Evolutionary conservation across 2,797 vertebrate genomes (phyloP).

Genomic region (Megalops cyprinoides): DNA sequence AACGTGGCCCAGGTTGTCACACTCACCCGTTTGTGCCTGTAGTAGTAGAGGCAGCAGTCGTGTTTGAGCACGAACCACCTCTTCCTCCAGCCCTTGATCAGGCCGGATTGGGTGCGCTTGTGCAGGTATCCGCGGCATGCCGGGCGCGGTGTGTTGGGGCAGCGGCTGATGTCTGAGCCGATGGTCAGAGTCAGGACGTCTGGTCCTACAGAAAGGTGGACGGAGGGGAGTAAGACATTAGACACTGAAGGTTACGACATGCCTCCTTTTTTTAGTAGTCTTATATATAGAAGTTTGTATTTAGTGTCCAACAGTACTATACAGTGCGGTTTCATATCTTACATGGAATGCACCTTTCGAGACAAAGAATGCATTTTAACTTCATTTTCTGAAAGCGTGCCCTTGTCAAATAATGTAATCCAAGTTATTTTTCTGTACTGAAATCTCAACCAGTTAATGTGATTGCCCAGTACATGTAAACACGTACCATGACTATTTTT

Average conservation of each 20-base stretch:
- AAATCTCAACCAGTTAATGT: too few species aligned
- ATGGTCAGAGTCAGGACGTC: conserved; percentile 84
- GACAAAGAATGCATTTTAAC: too few species aligned
- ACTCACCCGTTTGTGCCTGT: conserved; percentile 88
- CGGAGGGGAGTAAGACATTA: not conserved
- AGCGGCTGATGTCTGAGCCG: conserved; percentile 86
- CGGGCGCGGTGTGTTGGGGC: conserved; percentile 83
- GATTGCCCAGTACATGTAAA: too few species aligned
- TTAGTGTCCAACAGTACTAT: too few species aligned
- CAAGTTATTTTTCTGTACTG: too few species aligned
- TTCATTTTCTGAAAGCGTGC: too few species aligned
- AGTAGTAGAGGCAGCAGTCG: conserved; percentile 85
- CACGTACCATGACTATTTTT: too few species aligned
- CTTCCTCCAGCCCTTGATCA: conserved; percentile 90
- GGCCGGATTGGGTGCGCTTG: conserved; percentile 84
- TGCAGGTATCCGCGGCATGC: conserved; percentile 86
- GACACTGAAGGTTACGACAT: too few species aligned
- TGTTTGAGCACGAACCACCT: conserved; percentile 91
- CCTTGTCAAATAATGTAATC: conserved; percentile 3
- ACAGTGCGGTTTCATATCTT: too few species aligned
- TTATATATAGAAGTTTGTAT: too few species aligned
- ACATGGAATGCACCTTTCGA: not conserved
- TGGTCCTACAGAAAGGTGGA: conserved; percentile 69
- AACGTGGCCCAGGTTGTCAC: not conserved
- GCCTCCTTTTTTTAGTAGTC: too few species aligned